A percentile compares a stretch with the other conserved stretches of the same genome.
These are phyloP conservation scores for Hystrix cristata DNA, from an alignment of 2,113 vertebrate species.

Conservation along the genomic window DNA sequence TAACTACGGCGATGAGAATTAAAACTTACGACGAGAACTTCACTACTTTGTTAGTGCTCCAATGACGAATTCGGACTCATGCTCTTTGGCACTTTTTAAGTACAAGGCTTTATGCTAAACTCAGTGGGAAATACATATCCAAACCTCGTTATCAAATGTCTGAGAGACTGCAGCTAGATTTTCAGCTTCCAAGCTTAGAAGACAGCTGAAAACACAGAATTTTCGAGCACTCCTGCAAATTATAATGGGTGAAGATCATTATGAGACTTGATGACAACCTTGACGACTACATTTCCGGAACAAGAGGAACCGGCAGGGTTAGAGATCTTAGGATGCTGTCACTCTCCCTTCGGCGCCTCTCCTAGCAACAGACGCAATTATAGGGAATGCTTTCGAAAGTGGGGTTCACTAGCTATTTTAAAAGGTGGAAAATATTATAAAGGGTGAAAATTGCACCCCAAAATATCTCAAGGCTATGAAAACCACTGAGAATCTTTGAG, in stretches of 20 bases:
- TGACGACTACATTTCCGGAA: slow-evolving; percentile 53
- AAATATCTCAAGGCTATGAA: slow-evolving; percentile 77
- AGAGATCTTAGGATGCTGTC: slow-evolving; percentile 69
- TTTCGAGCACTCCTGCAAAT: slow-evolving; percentile 62
- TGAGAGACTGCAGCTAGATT: neutral
- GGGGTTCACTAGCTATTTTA: slow-evolving; percentile 71
- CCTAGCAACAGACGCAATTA: slow-evolving; percentile 79
- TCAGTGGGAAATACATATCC: neutral
- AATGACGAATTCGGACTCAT: slow-evolving; percentile 5
- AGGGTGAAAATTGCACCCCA: slow-evolving; percentile 75
- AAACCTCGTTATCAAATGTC: slow-evolving; percentile 35
- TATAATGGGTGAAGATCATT: slow-evolving; percentile 69
- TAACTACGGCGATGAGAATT: neutral
- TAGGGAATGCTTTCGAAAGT: slow-evolving; percentile 73
- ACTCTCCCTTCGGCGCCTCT: slow-evolving; percentile 73
- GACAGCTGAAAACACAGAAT: slow-evolving; percentile 32
- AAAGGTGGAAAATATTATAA: slow-evolving; percentile 81
- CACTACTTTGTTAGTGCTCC: neutral
- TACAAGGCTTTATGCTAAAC: neutral
- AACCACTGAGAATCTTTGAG: slow-evolving; percentile 78
- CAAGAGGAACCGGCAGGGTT: slow-evolving; percentile 56
- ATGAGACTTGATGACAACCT: slow-evolving; percentile 65
- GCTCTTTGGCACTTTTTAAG: slow-evolving; percentile 32
- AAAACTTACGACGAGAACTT: slow-evolving; percentile 41
- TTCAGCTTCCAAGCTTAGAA: slow-evolving; percentile 29